Percentiles rank a stretch among this genome's conserved stretches.
Conservation (phyloP, 2,113 vertebrate species). For the Damaliscus lunatus region DNA sequence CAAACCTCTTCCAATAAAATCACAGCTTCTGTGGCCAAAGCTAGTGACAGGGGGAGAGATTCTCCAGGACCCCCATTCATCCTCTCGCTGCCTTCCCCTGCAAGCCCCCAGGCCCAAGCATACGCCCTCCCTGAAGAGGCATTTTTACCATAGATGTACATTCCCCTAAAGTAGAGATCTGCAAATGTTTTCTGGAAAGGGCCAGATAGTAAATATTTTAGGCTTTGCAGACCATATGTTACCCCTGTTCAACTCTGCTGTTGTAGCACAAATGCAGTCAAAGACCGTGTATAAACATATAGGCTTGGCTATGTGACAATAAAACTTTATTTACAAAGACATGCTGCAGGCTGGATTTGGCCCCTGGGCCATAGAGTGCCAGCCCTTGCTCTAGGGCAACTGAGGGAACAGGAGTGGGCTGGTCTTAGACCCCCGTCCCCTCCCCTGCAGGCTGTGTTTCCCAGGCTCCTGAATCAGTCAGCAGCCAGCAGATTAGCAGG, state of each 20-base stretch:
- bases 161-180: neutral
- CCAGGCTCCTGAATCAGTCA: neutral
- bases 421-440: neutral
- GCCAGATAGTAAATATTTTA: neutral
- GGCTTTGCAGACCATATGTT: neutral
- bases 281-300: neutral
- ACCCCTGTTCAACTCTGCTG: neutral
- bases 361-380: neutral
- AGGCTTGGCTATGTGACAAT: neutral
- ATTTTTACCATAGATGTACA: neutral
- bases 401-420: neutral
- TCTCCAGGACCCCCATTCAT: neutral
- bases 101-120: neutral
- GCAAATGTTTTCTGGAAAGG: neutral
- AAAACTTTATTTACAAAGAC: slow-evolving; percentile 39
- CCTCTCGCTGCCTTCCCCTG: neutral
- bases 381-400: neutral
- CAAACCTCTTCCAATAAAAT: neutral
- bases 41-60: neutral
- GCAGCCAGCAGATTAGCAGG: neutral
- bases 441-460: neutral
- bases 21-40: neutral
- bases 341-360: neutral
- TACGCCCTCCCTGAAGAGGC: neutral
- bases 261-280: too few species aligned